These are phyloP conservation scores for Apostichopus californicus DNA, from an alignment of 35 echinoderm and acorn worm species.

Conservation along the genomic window DNA sequence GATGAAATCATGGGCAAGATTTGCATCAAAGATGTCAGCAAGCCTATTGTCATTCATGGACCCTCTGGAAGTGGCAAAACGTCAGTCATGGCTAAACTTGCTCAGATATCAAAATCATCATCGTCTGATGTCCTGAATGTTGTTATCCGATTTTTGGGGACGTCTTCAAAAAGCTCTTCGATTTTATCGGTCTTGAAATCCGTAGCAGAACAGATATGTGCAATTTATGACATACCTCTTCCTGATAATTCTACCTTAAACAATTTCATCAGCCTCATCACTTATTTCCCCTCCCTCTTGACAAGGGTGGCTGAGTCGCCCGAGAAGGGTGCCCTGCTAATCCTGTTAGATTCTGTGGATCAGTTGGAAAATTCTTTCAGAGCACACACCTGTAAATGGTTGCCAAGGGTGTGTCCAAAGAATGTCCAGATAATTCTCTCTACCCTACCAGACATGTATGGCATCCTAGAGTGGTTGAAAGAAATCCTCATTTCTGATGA, in stretches of 20 bases:
- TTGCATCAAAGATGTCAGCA: slow-evolving; percentile 17
- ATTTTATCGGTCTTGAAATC: slow-evolving; percentile 68
- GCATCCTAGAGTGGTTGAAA: slow-evolving; percentile 73
- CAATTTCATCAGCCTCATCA: slow-evolving; percentile 64
- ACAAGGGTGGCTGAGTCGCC: slow-evolving; percentile 50
- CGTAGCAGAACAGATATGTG: slow-evolving; percentile 73
- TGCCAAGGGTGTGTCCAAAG: slow-evolving; percentile 70
- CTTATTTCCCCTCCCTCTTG: slow-evolving; percentile 71
- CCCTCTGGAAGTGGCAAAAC: slow-evolving; percentile 91
- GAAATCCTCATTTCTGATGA: slow-evolving; percentile 52
- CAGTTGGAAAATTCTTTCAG: slow-evolving; percentile 69
- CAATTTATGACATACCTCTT: slow-evolving; percentile 53
- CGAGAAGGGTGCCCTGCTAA: slow-evolving; percentile 64
- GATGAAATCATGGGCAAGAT: slow-evolving; percentile 55
- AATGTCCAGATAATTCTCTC: slow-evolving; percentile 86
- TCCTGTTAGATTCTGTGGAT: slow-evolving; percentile 87
- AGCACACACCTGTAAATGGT: slow-evolving; percentile 79
- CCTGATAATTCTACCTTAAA: slow-evolving; percentile 39
- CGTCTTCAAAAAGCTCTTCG: slow-evolving; percentile 76
- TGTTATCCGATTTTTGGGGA: slow-evolving; percentile 82
- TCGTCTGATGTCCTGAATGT: slow-evolving; percentile 21
- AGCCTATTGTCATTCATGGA: slow-evolving; percentile 72
- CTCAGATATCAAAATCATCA: slow-evolving; percentile 40
- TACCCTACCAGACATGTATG: slow-evolving; percentile 71
- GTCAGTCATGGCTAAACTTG: slow-evolving; percentile 82